These are phyloP conservation scores for Tricholaema leucomelas DNA, from an alignment of 2,113 vertebrate species.

Conservation along the genomic window DNA sequence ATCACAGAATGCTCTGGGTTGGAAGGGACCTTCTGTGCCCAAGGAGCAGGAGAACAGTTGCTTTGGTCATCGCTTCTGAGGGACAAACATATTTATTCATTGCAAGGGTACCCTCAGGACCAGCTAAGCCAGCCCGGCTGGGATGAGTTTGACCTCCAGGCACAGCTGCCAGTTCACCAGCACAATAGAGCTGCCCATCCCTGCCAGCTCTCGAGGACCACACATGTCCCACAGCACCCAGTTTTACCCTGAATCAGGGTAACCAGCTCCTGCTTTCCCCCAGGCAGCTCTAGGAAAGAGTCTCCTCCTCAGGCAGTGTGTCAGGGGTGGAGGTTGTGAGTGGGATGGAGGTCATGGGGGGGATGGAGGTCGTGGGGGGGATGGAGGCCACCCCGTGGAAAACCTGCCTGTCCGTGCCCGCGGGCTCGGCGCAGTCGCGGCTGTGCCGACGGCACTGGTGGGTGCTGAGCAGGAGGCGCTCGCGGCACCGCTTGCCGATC, in stretches of 20 bases:
- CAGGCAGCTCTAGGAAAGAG: not conserved
- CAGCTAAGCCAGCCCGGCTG: not conserved
- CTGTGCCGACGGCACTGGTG: not conserved
- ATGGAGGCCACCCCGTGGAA: constrained; percentile 5
- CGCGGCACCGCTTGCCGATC: constrained; percentile 81
- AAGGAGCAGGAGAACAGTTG: not conserved
- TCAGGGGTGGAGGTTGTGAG: not conserved
- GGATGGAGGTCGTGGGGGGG: not conserved
- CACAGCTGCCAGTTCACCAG: not conserved
- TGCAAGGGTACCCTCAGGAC: not conserved
- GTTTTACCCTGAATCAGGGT: not conserved
- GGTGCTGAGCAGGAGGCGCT: not conserved
- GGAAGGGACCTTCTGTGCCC: not conserved
- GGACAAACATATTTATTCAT: not conserved
- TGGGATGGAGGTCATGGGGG: not conserved
- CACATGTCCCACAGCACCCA: fast-evolving
- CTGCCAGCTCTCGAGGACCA: fast-evolving
- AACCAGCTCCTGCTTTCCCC: not conserved
- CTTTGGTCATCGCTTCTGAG: not conserved
- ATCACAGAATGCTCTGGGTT: too few relatives aligned
- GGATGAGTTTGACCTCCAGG: not conserved
- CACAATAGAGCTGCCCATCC: not conserved
- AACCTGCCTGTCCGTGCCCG: not conserved
- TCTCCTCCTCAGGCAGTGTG: not conserved
- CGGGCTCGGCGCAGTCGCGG: fast-evolving